Conservation (phyloP, 2,797 vertebrate genomes). For the Austrolebias charrua region DNA sequence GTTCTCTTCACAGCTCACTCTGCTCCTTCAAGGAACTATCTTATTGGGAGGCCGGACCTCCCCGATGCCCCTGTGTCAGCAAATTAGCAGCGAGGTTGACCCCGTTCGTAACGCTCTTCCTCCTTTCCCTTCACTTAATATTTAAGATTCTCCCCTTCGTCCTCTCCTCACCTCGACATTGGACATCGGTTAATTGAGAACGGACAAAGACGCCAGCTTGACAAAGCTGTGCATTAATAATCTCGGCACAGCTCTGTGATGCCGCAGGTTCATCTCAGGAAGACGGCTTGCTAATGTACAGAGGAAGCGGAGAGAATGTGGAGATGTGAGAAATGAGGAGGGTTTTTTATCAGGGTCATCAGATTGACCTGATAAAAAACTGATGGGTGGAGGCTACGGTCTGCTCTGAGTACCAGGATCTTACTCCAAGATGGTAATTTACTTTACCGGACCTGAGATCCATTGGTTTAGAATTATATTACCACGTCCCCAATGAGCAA, state of each 20-base stretch:
- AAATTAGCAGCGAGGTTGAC: constrained; percentile 80
- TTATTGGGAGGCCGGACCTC: constrained; percentile 73
- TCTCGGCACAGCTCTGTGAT: constrained; percentile 17
- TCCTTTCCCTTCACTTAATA: constrained; percentile 46
- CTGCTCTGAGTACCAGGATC: not conserved
- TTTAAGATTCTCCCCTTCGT: constrained; percentile 63
- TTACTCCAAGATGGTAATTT: not conserved
- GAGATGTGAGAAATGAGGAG: constrained; percentile 21
- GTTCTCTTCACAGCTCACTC: constrained; percentile 75
- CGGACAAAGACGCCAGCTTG: constrained; percentile 27
- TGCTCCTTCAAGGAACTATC: constrained; percentile 81
- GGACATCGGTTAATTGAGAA: constrained; percentile 67
- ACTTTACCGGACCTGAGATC: not conserved
- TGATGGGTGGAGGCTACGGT: constrained; percentile 23
- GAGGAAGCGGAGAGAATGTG: constrained; percentile 5
- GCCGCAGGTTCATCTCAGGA: constrained; percentile 15
- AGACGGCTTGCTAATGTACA: constrained; percentile 39
- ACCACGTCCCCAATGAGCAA: too few relatives aligned
- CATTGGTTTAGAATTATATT: too few relatives aligned
- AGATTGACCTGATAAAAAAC: not conserved
- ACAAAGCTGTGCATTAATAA: constrained; percentile 38
- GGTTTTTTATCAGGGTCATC: constrained; percentile 52
- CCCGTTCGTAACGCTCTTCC: constrained; percentile 32
- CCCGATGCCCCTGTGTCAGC: constrained; percentile 74
- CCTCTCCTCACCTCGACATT: constrained; percentile 55